Percentiles rank a stretch among this genome's conserved stretches.
Conservation (phyloP, 2,888 invertebrate species). For the Archips crataeganus region DNA sequence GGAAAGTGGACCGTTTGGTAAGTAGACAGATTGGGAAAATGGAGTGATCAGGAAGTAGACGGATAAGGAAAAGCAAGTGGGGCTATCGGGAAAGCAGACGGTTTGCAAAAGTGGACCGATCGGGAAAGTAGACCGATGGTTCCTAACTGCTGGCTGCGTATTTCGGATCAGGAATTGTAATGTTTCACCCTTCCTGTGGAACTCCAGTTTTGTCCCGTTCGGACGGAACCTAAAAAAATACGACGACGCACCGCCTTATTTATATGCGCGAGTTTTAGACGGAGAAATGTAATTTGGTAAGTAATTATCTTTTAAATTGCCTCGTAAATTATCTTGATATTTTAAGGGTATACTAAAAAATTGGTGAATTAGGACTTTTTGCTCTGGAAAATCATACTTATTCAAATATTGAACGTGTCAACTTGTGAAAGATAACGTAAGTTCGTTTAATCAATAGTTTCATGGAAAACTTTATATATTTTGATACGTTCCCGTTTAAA, state of each 20-base stretch:
- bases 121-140: no score
- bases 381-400: neutral
- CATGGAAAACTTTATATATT: no score
- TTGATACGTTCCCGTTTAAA: no score
- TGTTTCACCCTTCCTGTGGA: constrained; percentile 12
- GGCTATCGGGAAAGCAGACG: no score
- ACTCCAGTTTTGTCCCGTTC: neutral
- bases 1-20: no score
- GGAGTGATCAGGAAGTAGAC: no score
- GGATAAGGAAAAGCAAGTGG: no score
- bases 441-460: no score
- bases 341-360: neutral
- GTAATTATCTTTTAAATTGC: constrained; percentile 17
- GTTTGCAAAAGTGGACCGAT: no score
- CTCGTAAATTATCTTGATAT: neutral
- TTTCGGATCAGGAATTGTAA: neutral
- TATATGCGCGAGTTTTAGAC: constrained; percentile 2
- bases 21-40: no score
- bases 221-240: constrained; percentile 14
- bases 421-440: neutral
- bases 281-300: constrained; percentile 12
- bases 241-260: neutral
- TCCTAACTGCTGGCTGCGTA: neutral
- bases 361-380: neutral
- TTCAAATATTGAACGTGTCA: neutral